Base-by-base conservation (phyloP, 2,888 invertebrate species). In the Scaptomyza caliginosa region DNA sequence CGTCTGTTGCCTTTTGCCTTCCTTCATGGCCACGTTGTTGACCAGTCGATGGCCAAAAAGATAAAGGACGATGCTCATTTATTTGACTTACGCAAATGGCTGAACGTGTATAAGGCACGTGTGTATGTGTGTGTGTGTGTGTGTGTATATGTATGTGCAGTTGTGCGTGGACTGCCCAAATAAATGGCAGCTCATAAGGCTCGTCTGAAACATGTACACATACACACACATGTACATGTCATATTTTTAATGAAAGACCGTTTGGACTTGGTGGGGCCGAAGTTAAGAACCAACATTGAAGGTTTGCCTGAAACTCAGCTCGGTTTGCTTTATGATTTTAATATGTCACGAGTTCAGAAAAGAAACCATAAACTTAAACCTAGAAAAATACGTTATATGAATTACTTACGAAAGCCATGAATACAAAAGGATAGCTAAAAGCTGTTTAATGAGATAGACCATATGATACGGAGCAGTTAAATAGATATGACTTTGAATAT, bases 41-140 rank as follows among this genome's bases (percentile, higher is more conserved):
- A 57, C 68, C 77, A 57, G 62, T 74, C 74, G 77, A 77, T 74
- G 71, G 45, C 36, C 49, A 17, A 58, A 69, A 62, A 71, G 67
- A 67, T 67, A 68, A 76, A 71, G 84, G 67, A 69, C 81, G 67
- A 65, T 71, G 82, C 67, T 81, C 81, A 84, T 81, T 81, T 81
- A 84, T 81, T 84, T 84, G 85, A 81, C 81, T 84, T 84, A 84
- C 82, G 77, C 71, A 84, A 81, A 84, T 74, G 77, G 70, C 39
- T 56, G 32, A 26, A 11, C 17, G 30, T 42, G 28, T 19, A 11
- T 55, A 2, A 7, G 11, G 4, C 24, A 24, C 4, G 39, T 21
- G 40, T 23, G 16, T 23, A 7, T 34, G 1, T 10, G 19, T 30
- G n/a, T 11, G n/a, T 21, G 1, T 3, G n/a, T 19, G 34, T 24